A percentile compares a stretch with the other conserved stretches of the same genome.
Conservation (phyloP, 1,140 invertebrate genomes). For the Streblospio benedicti region DNA sequence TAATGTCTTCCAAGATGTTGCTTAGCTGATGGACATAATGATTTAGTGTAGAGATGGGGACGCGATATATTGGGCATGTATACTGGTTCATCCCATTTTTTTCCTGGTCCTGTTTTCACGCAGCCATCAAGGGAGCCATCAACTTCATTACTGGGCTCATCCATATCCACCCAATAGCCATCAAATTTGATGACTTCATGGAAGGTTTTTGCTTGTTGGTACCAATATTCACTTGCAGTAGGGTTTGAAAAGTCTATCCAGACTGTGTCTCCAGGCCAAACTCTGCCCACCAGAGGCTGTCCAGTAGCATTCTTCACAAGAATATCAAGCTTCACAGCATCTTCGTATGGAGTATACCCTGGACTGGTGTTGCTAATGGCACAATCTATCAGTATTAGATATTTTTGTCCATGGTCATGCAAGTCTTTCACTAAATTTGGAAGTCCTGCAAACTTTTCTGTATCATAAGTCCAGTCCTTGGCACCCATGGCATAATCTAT, state of each 20-base stretch:
- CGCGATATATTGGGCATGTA: constrained; percentile 48
- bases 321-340: constrained; percentile 60
- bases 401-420: constrained; percentile 32
- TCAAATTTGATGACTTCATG: constrained; percentile 61
- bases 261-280: constrained; percentile 66
- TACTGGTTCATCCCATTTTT: constrained; percentile 51
- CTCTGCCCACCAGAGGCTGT: constrained; percentile 42
- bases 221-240: constrained; percentile 64
- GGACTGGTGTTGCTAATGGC: constrained; percentile 35
- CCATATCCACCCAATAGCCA: constrained; percentile 62
- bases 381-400: constrained; percentile 44
- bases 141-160: constrained; percentile 74
- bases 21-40: constrained; percentile 72
- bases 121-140: constrained; percentile 55
- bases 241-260: constrained; percentile 82
- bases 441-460: constrained; percentile 27
- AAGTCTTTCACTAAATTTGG: constrained; percentile 31
- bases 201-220: constrained; percentile 59
- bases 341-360: constrained; percentile 63
- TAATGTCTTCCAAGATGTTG: constrained; percentile 53
- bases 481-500: constrained; percentile 38
- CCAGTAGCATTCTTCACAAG: constrained; percentile 54
- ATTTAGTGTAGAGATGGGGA: constrained; percentile 59
- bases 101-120: too few species aligned
- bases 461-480: constrained; percentile 37